These are phyloP conservation scores for Mesocentrotus franciscanus DNA, from an alignment of 53 echinoderm and acorn worm genomes.

Conservation along the genomic window DNA sequence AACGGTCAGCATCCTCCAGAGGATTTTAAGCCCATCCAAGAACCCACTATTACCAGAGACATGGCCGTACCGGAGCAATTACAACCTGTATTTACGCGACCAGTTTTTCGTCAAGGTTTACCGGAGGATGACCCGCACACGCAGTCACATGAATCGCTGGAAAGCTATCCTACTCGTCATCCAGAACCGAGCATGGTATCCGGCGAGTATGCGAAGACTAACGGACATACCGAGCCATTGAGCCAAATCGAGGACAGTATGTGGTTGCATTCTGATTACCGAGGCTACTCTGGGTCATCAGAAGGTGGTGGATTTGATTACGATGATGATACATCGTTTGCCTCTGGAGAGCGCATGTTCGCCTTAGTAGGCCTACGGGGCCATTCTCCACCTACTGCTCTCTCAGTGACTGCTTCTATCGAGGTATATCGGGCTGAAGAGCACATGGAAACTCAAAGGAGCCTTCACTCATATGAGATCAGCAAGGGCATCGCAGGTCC, in stretches of 20 bases:
- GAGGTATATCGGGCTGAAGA: conserved; percentile 65
- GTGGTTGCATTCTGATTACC: conserved; percentile 38
- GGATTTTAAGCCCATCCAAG: neutral
- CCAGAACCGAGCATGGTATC: neutral
- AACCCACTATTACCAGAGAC: conserved; percentile 36
- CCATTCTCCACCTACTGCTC: neutral
- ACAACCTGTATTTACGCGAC: conserved; percentile 5
- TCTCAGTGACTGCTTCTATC: conserved; percentile 48
- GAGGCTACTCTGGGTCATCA: conserved; percentile 50
- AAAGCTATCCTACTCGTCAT: neutral
- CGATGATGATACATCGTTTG: conserved; percentile 22
- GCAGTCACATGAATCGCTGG: neutral
- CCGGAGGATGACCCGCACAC: neutral
- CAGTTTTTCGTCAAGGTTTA: neutral
- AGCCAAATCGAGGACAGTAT: conserved; percentile 41
- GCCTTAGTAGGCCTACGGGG: conserved; percentile 35
- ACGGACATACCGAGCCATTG: conserved; percentile 34
- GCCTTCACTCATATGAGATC: conserved; percentile 61
- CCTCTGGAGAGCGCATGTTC: conserved; percentile 58
- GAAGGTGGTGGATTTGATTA: conserved; percentile 6
- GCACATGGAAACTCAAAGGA: conserved; percentile 37
- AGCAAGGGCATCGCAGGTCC: conserved; percentile 56
- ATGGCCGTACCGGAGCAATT: conserved; percentile 12
- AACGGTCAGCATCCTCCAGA: neutral
- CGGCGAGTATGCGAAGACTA: neutral